Percentiles rank a stretch among this genome's conserved stretches.
Evolutionary conservation across 2,113 vertebrate species (phyloP).

Genomic region (Forbesichthys papilliferus): DNA sequence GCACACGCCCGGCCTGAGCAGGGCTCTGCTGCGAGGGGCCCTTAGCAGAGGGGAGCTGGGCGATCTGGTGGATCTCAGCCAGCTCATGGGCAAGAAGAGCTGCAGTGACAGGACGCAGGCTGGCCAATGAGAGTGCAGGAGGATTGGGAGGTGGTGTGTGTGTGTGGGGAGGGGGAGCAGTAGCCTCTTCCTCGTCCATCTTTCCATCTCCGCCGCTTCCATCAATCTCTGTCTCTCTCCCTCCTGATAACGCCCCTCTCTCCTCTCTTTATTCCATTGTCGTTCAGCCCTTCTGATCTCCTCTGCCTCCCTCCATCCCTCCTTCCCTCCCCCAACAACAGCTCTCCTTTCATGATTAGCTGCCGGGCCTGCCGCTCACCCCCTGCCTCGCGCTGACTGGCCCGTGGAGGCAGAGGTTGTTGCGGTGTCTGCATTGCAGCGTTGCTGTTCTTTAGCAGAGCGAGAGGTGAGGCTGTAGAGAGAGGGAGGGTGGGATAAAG

Average conservation of each 20-base stretch:
- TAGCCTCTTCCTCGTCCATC: constrained; percentile 30
- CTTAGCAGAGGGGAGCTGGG: constrained; percentile 75
- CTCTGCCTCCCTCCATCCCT: constrained; percentile 42
- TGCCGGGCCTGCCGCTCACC: constrained; percentile 66
- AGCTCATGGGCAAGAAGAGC: constrained; percentile 85
- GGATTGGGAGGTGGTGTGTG: constrained; percentile 20
- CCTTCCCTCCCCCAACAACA: constrained; percentile 28
- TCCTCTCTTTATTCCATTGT: constrained; percentile 45
- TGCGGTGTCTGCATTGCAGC: constrained; percentile 78
- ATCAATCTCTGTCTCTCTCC: constrained; percentile 16
- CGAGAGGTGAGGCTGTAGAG: constrained; percentile 21
- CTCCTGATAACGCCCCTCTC: constrained; percentile 20
- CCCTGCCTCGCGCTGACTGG: constrained; percentile 68
- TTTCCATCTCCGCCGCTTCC: constrained; percentile 38
- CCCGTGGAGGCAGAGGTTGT: constrained; percentile 64
- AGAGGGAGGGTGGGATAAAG: constrained; percentile 24
- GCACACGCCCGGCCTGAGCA: constrained; percentile 63
- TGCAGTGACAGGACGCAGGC: constrained; percentile 87
- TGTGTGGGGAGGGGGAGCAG: constrained; percentile 17
- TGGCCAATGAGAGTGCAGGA: constrained; percentile 74
- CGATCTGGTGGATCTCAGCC: constrained; percentile 86
- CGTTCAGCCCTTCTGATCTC: constrained; percentile 45
- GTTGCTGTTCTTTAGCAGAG: constrained; percentile 36
- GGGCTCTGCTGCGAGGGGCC: constrained; percentile 67
- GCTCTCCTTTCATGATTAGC: constrained; percentile 57